These are phyloP conservation scores for Anaspis maculata DNA, from an alignment of 2,888 invertebrate genomes.

Conservation along the genomic window DNA sequence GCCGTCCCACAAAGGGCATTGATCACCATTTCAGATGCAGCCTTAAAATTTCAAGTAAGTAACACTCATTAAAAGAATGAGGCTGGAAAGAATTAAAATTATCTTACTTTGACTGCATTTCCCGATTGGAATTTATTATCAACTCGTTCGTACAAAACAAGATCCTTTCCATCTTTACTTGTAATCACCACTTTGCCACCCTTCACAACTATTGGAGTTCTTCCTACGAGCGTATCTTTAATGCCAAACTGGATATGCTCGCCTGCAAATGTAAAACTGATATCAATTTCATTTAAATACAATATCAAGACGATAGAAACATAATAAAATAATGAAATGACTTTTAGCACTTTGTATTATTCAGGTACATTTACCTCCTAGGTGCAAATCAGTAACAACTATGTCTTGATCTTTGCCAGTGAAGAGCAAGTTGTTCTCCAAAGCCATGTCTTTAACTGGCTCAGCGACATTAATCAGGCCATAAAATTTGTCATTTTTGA, in stretches of 20 bases:
- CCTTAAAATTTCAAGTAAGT: no score
- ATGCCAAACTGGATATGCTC: conserved; percentile 32
- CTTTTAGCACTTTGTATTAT: no score
- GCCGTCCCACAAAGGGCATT: conserved; percentile 36
- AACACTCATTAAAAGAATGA: not conserved
- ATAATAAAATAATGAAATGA: no score
- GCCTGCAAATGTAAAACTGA: no score
- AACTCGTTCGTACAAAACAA: no score
- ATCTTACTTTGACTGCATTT: no score
- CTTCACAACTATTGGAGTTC: conserved; percentile 47
- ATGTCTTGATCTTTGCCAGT: conserved; percentile 56
- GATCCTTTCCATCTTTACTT: conserved; percentile 48
- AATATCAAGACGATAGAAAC: no score
- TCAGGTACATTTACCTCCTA: conserved; percentile 41
- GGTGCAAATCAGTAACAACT: conserved; percentile 51
- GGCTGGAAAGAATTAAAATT: no score
- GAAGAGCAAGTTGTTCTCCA: conserved; percentile 48
- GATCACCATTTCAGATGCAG: conserved; percentile 45
- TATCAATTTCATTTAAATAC: not conserved
- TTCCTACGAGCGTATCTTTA: conserved; percentile 48
- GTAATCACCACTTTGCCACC: conserved; percentile 42
- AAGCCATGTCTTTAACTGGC: conserved; percentile 54
- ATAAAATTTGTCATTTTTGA: not conserved
- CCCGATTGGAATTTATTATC: no score
- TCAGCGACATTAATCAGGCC: conserved; percentile 45